These are phyloP conservation scores for Drosophila subquinaria DNA, from an alignment of 2,888 invertebrate species.

Conservation along the genomic window DNA sequence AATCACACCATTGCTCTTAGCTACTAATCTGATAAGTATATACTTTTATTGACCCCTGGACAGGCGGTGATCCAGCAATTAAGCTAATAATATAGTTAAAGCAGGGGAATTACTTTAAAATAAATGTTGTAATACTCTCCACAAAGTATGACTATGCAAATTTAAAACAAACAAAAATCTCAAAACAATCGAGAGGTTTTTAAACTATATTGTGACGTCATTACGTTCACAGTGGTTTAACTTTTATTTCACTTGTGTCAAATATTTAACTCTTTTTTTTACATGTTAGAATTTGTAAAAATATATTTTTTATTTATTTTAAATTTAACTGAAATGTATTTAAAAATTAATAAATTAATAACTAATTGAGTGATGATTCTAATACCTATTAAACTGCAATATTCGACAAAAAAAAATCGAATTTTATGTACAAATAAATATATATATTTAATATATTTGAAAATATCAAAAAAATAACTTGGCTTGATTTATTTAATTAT, in stretches of 20 bases:
- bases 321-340: no score
- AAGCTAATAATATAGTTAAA: not conserved
- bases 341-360: no score
- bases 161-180: constrained; percentile 16
- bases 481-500: not conserved
- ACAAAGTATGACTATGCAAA: constrained; percentile 41
- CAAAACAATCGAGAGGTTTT: not conserved
- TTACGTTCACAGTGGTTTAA: constrained; percentile 12
- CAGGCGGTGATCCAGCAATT: constrained; percentile 27
- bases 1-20: constrained; percentile 15
- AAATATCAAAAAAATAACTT: no score
- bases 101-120: not conserved
- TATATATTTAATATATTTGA: no score
- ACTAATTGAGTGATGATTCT: no score
- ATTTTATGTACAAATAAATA: no score
- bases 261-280: not conserved
- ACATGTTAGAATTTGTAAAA: no score
- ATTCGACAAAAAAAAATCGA: no score
- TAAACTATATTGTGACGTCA: constrained; percentile 25
- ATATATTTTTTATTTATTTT: no score
- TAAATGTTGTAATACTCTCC: not conserved
- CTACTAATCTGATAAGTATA: not conserved
- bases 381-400: no score
- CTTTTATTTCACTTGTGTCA: not conserved
- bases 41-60: constrained; percentile 30